Conservation (phyloP, 2,888 invertebrate species). For the Xanthia icteritia region DNA sequence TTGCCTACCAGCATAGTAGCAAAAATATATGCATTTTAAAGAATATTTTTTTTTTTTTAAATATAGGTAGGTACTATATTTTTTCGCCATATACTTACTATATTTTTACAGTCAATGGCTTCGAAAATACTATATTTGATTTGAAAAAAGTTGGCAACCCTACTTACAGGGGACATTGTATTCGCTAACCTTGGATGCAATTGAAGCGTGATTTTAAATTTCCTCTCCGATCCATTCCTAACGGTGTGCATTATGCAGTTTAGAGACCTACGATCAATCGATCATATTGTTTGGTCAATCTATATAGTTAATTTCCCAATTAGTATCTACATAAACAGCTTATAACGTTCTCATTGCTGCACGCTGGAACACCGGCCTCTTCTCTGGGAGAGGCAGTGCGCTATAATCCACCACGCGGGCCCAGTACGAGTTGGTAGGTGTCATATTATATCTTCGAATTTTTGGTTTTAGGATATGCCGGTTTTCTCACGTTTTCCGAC, state of each 20-base stretch:
- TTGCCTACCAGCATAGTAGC: too few species aligned
- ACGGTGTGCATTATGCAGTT: neutral
- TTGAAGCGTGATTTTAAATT: slow-evolving; percentile 21
- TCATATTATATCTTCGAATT: neutral
- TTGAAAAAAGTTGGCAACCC: too few species aligned
- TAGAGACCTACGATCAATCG: neutral
- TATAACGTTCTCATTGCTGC: neutral
- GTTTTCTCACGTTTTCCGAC: neutral
- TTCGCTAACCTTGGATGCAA: slow-evolving; percentile 12
- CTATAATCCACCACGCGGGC: neutral
- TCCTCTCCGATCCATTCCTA: neutral
- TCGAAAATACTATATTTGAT: too few species aligned
- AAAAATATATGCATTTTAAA: too few species aligned
- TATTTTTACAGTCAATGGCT: too few species aligned
- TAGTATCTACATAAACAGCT: neutral
- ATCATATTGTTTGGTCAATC: neutral
- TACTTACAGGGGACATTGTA: neutral
- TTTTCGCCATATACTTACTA: too few species aligned
- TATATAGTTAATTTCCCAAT: neutral
- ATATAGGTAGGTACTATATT: too few species aligned
- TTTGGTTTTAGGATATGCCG: too few species aligned
- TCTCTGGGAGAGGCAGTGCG: neutral
- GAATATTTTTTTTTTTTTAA: too few species aligned
- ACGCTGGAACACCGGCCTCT: neutral
- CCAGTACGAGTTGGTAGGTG: neutral